Evolutionary conservation across 2,113 vertebrate genomes (phyloP).

Genomic region (Mobula birostris): DNA sequence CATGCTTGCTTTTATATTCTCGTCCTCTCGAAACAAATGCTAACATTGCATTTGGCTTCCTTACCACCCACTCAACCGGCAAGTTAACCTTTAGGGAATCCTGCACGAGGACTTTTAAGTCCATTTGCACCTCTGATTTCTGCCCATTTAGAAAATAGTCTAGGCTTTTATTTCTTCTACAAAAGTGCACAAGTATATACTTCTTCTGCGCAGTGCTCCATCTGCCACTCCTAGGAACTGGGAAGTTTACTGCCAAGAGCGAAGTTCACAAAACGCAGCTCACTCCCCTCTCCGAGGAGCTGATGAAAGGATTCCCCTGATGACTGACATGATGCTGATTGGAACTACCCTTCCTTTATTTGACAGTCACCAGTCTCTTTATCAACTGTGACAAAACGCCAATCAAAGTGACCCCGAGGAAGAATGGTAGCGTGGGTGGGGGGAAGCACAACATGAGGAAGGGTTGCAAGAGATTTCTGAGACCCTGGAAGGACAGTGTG

Average conservation of each 20-base stretch:
- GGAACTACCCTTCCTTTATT: conserved; percentile 13
- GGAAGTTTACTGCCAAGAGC: background rate
- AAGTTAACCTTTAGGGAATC: too few relatives aligned
- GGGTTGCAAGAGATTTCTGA: background rate
- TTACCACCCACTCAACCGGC: too few relatives aligned
- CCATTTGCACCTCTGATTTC: too few relatives aligned
- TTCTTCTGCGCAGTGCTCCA: too few relatives aligned
- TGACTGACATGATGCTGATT: background rate
- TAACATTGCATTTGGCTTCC: too few relatives aligned
- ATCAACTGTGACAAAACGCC: conserved; percentile 28
- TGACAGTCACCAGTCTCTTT: conserved; percentile 17
- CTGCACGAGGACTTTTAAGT: too few relatives aligned
- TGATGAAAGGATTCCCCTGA: background rate
- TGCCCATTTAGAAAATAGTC: too few relatives aligned
- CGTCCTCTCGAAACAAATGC: too few relatives aligned
- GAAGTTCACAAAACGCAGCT: background rate
- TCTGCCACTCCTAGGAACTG: background rate
- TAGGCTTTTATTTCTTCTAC: too few relatives aligned
- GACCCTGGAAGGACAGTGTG: background rate
- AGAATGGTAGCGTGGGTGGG: background rate
- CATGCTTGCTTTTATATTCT: too few relatives aligned
- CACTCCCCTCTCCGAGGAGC: background rate
- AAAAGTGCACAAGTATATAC: too few relatives aligned
- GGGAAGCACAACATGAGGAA: background rate
- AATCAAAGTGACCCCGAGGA: background rate